Evolutionary conservation across 2,888 invertebrate genomes (phyloP), one percentile per base, ranked within the genome.

Genomic region (Gibbula magus): DNA sequence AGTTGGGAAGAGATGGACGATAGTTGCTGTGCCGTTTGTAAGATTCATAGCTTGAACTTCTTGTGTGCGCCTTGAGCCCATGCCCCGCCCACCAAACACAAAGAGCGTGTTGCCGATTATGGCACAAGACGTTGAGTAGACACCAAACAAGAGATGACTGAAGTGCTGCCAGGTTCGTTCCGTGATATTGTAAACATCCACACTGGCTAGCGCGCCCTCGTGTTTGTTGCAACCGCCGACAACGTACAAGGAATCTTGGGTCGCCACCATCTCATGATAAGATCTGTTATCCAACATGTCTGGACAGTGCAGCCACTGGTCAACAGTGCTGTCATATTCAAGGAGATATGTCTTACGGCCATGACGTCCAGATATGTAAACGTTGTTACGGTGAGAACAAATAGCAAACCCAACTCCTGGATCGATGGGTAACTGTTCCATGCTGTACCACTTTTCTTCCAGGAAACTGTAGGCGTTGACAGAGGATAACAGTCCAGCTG

Each of bases 381-480:
- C 75, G 29, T 82, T 70, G 66, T 82, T 85, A n/a, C 82, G 80
- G 25, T 82, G 79, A 3, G 83, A 81, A 78, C 86, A 86, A 10
- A 84, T 83, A 13, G 85, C 85, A 80, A 83, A 86, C 0, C 84
- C 86, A 13, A 84, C 84, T 32, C 84, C 84, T 13, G 85, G 86
- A 53, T 84, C 83, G 66, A 84, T 80, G 5, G 84, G 86, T 29
- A 86, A 54, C 3, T 84, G 81, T 35, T 81, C 79, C n/a, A 86
- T 75, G 29, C 81, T 77, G 52, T 80, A 83, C 86, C 86, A 86
- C 78, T 78, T 82, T 74, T 79, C 39, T 39, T 78, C 76, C 16
- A 79, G 77, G 54, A 85, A 85, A 75, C 84, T 85, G 79, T 85
- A 85, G 35, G 84, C 85, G 79, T 85, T 83, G n/a, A 83, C 84